Evolutionary conservation across 2,113 vertebrate species (phyloP), one percentile per base, ranked within the genome.

Genomic region (Plestiodon gilberti): DNA sequence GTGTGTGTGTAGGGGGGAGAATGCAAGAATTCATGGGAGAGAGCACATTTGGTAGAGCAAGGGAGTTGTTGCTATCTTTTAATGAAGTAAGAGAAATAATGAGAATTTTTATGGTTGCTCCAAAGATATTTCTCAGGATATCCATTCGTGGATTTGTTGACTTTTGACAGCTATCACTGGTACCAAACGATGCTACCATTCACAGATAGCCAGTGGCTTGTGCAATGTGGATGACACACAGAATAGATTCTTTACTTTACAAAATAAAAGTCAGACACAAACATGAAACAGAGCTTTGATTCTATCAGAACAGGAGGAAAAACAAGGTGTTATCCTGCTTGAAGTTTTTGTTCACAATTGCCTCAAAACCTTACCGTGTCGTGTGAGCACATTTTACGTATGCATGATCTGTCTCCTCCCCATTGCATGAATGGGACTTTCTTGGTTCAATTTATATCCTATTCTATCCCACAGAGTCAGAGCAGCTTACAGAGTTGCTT

Each of bases 21-120:
- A n/a, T n/a, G n/a, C n/a, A 35, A 62, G 43, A 81, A 48, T 85
- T 89, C 75, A 80, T 38, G 85, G 65, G 6, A 87, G 87, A 89
- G 65, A 71, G 79, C 78, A 48, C 84, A 78, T 74, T 81, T 33
- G 11, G 38, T 86, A 33, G 40, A 81, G 17, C 55, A 40, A 74
- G 23, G 43, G 43, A 65, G 40, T n/a, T 74, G 78, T 23, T 30
- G 40, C 14, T 73, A 28, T 71, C 10, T 48, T 81, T 81, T 81
- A 74, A 86, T 74, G 40, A 17, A 52, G 43, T 62, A 25, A n/a
- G 40, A 1, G 35, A 86, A n/a, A 9, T 35, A 52, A 35, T 35
- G 48, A 75, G 40, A 48, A n/a, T 64, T 38, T 28, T n/a, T 35
- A 65, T 65, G 25, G 30, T 33, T 74, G n/a, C 40, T 74, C 57